Percentiles rank a stretch among this genome's conserved stretches.
These are phyloP conservation scores for Cebus imitator DNA, from an alignment of 2,113 vertebrate species.

Conservation along the genomic window DNA sequence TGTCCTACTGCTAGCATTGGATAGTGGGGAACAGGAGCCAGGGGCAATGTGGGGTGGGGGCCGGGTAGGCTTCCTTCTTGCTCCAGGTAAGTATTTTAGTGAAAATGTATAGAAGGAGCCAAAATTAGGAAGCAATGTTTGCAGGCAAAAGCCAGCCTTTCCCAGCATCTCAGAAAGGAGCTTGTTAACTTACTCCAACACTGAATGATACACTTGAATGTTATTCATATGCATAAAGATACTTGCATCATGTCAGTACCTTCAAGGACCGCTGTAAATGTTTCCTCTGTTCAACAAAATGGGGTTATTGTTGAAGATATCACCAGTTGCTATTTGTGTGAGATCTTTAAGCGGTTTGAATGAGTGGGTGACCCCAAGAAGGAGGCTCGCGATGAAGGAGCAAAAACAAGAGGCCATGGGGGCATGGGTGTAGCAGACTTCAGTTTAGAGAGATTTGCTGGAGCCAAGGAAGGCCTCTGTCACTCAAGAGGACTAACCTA, in stretches of 20 bases:
- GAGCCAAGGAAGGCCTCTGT: background rate
- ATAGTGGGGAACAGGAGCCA: background rate
- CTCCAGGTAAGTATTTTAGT: background rate
- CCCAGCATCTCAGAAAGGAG: background rate
- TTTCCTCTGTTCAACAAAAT: background rate
- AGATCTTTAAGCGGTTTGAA: background rate
- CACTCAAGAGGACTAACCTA: background rate
- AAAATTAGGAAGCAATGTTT: background rate
- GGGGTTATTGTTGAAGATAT: background rate
- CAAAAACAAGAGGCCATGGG: background rate
- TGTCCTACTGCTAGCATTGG: background rate
- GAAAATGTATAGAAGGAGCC: background rate
- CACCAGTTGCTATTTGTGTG: background rate
- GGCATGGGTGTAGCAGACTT: background rate
- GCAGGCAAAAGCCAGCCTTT: background rate
- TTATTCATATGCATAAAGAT: no score
- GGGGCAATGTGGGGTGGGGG: fast-evolving
- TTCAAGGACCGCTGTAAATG: background rate
- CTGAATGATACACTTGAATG: background rate
- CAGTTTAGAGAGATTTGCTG: background rate
- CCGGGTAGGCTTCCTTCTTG: background rate
- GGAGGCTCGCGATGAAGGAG: background rate
- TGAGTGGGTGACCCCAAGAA: background rate
- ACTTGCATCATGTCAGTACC: background rate
- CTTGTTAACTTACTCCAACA: background rate